A percentile compares a stretch with the other conserved stretches of the same genome.
Conservation (phyloP, 1,140 invertebrate species). For the Potamilus streckersoni region DNA sequence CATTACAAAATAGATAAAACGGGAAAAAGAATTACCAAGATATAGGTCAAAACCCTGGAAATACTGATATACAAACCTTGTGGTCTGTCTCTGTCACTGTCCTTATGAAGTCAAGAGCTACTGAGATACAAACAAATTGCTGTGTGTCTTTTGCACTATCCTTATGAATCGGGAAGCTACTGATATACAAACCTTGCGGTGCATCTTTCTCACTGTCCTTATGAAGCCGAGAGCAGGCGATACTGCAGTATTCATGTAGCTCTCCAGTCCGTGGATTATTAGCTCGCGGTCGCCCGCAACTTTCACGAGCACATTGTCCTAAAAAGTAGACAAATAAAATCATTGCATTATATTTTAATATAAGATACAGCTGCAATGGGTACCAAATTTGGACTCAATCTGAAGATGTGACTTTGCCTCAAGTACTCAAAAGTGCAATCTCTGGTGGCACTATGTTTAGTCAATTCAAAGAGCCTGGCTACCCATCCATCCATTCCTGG, state of each 20-base stretch:
- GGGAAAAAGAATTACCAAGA: too few relatives aligned
- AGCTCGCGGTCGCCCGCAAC: constrained; percentile 67
- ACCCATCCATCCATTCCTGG: too few relatives aligned
- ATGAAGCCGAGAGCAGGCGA: constrained; percentile 65
- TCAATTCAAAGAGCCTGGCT: too few relatives aligned
- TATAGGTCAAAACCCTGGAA: too few relatives aligned
- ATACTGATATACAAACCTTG: constrained; percentile 29
- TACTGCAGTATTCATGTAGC: constrained; percentile 71
- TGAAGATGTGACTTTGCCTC: not conserved
- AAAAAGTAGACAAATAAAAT: not conserved
- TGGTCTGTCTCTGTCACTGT: constrained; percentile 50
- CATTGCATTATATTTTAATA: not conserved
- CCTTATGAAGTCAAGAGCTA: constrained; percentile 63
- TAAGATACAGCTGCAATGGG: not conserved
- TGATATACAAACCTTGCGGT: constrained; percentile 31
- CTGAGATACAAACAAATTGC: constrained; percentile 37
- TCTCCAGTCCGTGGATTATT: constrained; percentile 71
- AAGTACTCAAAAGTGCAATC: too few relatives aligned
- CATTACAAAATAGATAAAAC: too few relatives aligned
- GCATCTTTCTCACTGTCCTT: constrained; percentile 55
- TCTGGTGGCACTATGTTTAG: not conserved
- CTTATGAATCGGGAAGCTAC: not conserved
- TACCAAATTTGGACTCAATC: not conserved
- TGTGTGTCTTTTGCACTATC: too few relatives aligned
- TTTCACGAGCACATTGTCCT: constrained; percentile 62